These are phyloP conservation scores for Pachyrhynchus sulphureomaculatus DNA, from an alignment of 1,140 invertebrate species.

Conservation along the genomic window DNA sequence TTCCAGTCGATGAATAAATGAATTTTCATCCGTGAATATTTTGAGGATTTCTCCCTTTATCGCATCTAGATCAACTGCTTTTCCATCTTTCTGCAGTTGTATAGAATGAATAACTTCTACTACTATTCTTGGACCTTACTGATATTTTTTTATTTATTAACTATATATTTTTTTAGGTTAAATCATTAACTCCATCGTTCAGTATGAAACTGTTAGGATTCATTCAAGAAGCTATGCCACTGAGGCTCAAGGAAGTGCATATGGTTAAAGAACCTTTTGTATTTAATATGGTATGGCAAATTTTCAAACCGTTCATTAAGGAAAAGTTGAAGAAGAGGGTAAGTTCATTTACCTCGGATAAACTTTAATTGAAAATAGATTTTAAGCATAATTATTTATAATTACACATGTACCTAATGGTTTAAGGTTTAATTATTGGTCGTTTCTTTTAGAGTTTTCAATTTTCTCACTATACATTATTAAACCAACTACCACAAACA, in stretches of 20 bases:
- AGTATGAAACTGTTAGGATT: conserved; percentile 73
- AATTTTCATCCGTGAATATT: too few species aligned
- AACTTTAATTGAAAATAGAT: neutral
- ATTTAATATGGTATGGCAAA: conserved; percentile 83
- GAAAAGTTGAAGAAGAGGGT: conserved; percentile 82
- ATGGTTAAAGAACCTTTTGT: conserved; percentile 87
- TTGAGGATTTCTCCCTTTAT: too few species aligned
- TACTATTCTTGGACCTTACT: too few species aligned
- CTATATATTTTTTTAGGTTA: conserved; percentile 15
- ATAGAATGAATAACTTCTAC: too few species aligned
- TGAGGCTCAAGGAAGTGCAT: conserved; percentile 86
- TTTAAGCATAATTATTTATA: conserved; percentile 13
- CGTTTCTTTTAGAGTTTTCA: too few species aligned
- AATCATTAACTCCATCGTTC: conserved; percentile 62
- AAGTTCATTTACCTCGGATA: conserved; percentile 41
- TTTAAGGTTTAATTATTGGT: too few species aligned
- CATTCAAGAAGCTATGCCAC: conserved; percentile 86
- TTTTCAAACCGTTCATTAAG: conserved; percentile 85
- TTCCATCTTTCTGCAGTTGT: too few species aligned
- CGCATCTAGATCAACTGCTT: too few species aligned
- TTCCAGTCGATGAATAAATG: too few species aligned
- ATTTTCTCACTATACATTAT: too few species aligned
- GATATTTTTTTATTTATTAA: neutral
- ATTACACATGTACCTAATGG: neutral
- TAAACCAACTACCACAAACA: too few species aligned